Evolutionary conservation across 2,888 invertebrate genomes (phyloP).

Genomic region (Plemyria rubiginata): DNA sequence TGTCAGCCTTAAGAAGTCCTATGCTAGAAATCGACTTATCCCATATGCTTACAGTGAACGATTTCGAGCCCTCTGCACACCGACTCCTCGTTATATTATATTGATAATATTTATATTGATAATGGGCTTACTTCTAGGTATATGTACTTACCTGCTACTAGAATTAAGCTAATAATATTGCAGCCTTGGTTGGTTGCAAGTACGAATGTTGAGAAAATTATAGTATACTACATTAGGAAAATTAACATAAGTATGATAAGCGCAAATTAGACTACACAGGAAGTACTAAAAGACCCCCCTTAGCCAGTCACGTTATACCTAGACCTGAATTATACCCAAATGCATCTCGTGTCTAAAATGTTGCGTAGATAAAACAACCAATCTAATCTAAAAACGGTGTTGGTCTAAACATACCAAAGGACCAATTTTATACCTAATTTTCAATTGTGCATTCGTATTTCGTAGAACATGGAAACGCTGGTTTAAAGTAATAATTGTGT

Average conservation of each 20-base stretch:
- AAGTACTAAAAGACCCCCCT: constrained; percentile 34
- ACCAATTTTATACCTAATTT: no score
- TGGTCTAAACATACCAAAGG: neutral
- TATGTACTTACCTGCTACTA: neutral
- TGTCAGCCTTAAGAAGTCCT: neutral
- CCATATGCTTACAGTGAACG: no score
- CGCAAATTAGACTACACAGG: constrained; percentile 36
- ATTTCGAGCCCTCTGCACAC: no score
- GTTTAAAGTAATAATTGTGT: no score
- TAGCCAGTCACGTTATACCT: constrained; percentile 31
- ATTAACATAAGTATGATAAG: constrained; percentile 37
- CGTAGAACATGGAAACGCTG: no score
- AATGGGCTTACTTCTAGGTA: neutral
- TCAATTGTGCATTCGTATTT: no score
- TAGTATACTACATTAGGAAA: constrained; percentile 32
- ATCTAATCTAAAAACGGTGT: neutral
- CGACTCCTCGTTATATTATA: no score
- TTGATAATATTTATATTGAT: no score
- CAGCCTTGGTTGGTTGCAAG: constrained; percentile 17
- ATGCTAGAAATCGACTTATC: no score
- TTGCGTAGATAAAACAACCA: constrained; percentile 7
- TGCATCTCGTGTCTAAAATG: constrained; percentile 33
- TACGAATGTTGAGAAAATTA: constrained; percentile 28
- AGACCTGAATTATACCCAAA: constrained; percentile 27
- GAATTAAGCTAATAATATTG: constrained; percentile 3